Evolutionary conservation across 2,113 vertebrate species (phyloP).

Genomic region (sheep (Ovis aries)): DNA sequence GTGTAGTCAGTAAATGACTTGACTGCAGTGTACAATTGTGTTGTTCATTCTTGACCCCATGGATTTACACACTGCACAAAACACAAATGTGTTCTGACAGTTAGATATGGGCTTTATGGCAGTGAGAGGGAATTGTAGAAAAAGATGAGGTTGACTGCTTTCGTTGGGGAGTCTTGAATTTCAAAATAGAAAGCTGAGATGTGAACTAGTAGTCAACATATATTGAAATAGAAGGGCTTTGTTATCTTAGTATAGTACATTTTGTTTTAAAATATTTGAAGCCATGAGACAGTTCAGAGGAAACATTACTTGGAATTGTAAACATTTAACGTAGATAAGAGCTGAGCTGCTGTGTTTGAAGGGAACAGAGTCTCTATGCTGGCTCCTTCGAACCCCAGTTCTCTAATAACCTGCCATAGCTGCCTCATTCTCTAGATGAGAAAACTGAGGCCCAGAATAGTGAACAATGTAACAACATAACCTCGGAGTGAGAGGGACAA

Average conservation of each 20-base stretch:
- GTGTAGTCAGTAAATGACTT: rapidly evolving
- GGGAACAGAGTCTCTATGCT: neutral
- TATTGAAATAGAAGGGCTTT: neutral
- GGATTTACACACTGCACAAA: neutral
- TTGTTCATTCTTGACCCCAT: neutral
- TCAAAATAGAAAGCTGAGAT: neutral
- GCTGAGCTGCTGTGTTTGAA: neutral
- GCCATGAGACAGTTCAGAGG: neutral
- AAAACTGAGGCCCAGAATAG: neutral
- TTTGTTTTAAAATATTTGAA: neutral
- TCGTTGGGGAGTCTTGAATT: too few relatives aligned
- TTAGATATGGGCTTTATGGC: too few relatives aligned
- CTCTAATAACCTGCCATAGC: neutral
- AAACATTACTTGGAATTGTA: neutral
- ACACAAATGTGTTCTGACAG: neutral
- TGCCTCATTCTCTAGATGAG: neutral
- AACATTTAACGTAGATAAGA: neutral
- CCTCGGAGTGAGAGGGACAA: neutral
- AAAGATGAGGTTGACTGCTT: neutral
- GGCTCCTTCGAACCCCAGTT: too few relatives aligned
- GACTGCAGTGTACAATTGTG: rapidly evolving
- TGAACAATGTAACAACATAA: neutral
- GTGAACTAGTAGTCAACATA: neutral
- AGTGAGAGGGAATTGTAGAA: neutral
- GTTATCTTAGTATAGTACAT: neutral